Percentiles rank a stretch among this genome's conserved stretches.
These are phyloP conservation scores for Stenopsyche tienmushanensis DNA, from an alignment of 1,140 invertebrate species.

Conservation along the genomic window DNA sequence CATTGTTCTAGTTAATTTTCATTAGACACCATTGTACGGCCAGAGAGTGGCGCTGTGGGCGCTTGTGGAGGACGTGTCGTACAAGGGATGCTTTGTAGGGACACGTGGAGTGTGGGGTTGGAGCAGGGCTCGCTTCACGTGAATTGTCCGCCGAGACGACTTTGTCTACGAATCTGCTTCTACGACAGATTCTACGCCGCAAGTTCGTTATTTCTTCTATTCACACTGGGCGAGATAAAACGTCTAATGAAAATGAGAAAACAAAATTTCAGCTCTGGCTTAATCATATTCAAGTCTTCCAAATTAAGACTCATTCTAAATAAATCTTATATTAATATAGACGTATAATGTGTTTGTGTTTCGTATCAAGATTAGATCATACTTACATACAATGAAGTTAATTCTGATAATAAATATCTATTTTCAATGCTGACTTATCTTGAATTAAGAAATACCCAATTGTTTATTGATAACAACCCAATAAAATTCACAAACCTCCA, in stretches of 20 bases:
- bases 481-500: too few species aligned
- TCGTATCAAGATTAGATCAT: not conserved
- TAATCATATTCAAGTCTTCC: too few species aligned
- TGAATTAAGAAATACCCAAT: too few species aligned
- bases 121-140: not conserved
- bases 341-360: too few species aligned
- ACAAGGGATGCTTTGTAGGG: slow-evolving; percentile 26
- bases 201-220: slow-evolving; percentile 14
- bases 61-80: slow-evolving; percentile 4
- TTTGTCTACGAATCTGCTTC: not conserved
- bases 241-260: not conserved
- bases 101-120: slow-evolving; percentile 1
- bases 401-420: too few species aligned
- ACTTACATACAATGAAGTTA: too few species aligned
- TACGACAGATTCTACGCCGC: slow-evolving; percentile 12
- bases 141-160: not conserved
- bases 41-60: slow-evolving; percentile 4
- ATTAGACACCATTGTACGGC: slow-evolving; percentile 40
- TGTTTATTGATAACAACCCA: too few species aligned
- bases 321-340: too few species aligned
- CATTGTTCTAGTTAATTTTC: slow-evolving; percentile 43
- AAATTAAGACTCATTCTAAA: too few species aligned
- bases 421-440: too few species aligned
- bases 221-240: not conserved
- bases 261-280: not conserved